Evolutionary conservation across 2,888 invertebrate genomes (phyloP), one percentile per base, ranked within the genome.

Genomic region (Nezara viridula): DNA sequence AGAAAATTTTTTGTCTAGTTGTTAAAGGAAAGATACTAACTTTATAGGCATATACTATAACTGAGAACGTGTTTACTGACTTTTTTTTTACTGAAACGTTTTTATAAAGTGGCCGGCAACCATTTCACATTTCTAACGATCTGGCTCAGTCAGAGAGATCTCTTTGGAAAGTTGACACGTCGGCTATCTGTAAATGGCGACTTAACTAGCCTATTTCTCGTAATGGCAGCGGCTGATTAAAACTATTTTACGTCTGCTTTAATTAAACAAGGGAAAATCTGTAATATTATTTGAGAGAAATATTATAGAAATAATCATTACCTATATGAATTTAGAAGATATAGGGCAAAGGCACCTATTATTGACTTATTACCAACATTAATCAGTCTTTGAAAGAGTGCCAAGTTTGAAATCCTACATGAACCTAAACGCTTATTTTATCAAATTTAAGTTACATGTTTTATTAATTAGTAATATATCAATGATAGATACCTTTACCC

Each of bases 101-200:
- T 32, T 32, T 73, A 37, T 37, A 66, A 32, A 37, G 66, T 66
- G 16, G 2, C 19, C 32, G 32, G 7, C 7, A 66, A 32, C 14
- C 66, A 73, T 73, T 73, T 73, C 66, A 73, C 66, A 73, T 73
- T 37, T 73, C 66, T 73, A 73, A 73, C 66, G 66, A 73, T 37
- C 66, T 19, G 66, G 66, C 37, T 37, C 66, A 21, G 1, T 32
- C 37, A 37, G 66, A 73, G 66, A 73, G 32, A 73, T 73, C 66
- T 21, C 32, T 37, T 73, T 73, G 66, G 66, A 73, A 73, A 73
- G 66, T 37, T 73, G 66, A 37, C 66, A 73, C 19, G 32, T 21
- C 37, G 66, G 32, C 66, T 60, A 60, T 73, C 66, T 37, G 19
- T 73, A 73, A 32, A 73, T 73, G 66, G 66, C 19, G 19, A 32